A percentile compares a stretch with the other conserved stretches of the same genome.
These are phyloP conservation scores for Pseudorhiza aurosa DNA, from an alignment of 30 jellyfish, hydroid and myxozoan species.

Conservation along the genomic window DNA sequence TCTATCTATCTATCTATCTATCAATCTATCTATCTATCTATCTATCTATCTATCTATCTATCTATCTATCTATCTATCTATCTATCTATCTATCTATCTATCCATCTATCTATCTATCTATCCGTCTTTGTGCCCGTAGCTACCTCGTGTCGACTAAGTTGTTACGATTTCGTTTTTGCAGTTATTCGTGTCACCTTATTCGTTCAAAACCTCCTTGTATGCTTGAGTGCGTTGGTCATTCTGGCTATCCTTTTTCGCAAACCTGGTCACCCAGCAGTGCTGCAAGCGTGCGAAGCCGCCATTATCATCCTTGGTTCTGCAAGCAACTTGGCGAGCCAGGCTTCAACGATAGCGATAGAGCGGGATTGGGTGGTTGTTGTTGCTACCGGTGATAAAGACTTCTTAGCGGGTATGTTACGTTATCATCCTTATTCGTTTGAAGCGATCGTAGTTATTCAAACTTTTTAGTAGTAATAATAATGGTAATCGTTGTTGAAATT, in stretches of 20 bases:
- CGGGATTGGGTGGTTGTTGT: slow-evolving; percentile 97
- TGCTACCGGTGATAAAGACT: slow-evolving; percentile 67
- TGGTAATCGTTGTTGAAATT: too few relatives aligned
- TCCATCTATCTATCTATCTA: too few relatives aligned
- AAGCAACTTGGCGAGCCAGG: slow-evolving; percentile 91
- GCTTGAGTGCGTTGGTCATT: slow-evolving; percentile 79
- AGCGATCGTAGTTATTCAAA: too few relatives aligned
- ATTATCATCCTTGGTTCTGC: slow-evolving; percentile 82
- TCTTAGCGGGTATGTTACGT: slow-evolving; percentile 65
- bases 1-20: too few relatives aligned
- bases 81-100: too few relatives aligned
- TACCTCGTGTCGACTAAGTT: too few relatives aligned
- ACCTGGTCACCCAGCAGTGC: slow-evolving; percentile 54
- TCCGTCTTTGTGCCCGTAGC: too few relatives aligned
- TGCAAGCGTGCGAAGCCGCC: slow-evolving; percentile 56
- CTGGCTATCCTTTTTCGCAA: slow-evolving; percentile 47
- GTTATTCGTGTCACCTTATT: slow-evolving; percentile 75
- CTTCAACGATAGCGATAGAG: slow-evolving; percentile 83
- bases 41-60: too few relatives aligned
- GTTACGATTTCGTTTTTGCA: not conserved
- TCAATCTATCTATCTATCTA: too few relatives aligned
- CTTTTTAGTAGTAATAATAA: too few relatives aligned
- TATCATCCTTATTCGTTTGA: too few relatives aligned
- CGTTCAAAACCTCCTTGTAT: slow-evolving; percentile 74
- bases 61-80: too few relatives aligned